Base-by-base conservation (phyloP, 2,797 vertebrate genomes). In the Parauchenoglanis ngamensis region DNA sequence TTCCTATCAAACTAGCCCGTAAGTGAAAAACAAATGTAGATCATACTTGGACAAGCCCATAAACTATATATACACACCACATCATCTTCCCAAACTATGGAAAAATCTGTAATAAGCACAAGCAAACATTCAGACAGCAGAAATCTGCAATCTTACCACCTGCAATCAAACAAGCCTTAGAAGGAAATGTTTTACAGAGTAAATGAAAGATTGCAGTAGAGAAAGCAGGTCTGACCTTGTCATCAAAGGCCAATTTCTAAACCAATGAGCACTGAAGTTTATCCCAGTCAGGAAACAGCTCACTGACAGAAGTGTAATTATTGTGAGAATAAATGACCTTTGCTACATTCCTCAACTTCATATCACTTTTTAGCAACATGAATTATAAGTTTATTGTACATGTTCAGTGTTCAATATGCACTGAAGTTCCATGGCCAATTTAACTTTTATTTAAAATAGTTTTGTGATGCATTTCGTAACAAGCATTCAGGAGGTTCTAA, bases 261-360 rank as follows among this genome's bases (percentile, higher is more conserved):
- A 46, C 59, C 70, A 67, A 28, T n/a, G 70, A 84, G 72, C 31
- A 61, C 68, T 77, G 67, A 21, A 83, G 61, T 83, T 83, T 83
- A 68, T 73, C 59, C 19, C 21, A 76, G 87, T 68, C 61, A 72
- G 86, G 46, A 83, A 82, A 40, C 25, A 8, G 23, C 70, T 83
- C 59, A 13, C 80, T 83, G 52, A 59, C 70, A 83, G 78, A 85
- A 56, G 79, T 59, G 54, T 83, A 86, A 88, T 86, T 86, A 83
- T 25, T 86, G 72, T 68, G 23, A 63, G 73, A 81, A 87, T 79
- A 70, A 87, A 87, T 79, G 2, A 52, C 40, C 57, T 81, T 63
- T 28, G 13, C 15, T 77, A n/a, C 49, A 13, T 65, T 72, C 17
- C 3, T 87, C 3, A 19, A 12, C 61, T 85, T 84, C 49, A 79